Conservation (phyloP, 2,888 invertebrate genomes). For the Melanostoma mellinum region DNA sequence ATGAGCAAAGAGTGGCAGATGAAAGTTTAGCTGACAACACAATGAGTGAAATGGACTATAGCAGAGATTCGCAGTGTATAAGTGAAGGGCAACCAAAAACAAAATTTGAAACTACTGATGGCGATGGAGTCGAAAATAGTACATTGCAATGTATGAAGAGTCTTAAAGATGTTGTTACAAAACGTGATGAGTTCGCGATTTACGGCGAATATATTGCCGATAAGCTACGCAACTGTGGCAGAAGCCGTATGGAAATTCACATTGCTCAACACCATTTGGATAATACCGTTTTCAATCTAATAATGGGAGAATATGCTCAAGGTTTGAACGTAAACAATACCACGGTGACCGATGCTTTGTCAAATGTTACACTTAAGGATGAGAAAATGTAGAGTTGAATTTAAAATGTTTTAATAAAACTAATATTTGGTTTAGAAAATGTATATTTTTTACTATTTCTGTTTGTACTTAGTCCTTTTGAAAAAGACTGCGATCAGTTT, state of each 20-base stretch:
- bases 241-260: slow-evolving; percentile 4
- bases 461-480: too few species aligned
- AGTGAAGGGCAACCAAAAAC: background rate
- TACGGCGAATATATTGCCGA: slow-evolving; percentile 46
- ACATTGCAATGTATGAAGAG: slow-evolving; percentile 27
- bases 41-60: background rate
- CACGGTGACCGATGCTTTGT: too few species aligned
- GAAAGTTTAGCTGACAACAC: background rate
- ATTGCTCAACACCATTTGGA: slow-evolving; percentile 51
- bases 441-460: too few species aligned
- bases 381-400: too few species aligned
- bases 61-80: slow-evolving; percentile 2
- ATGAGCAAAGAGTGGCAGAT: background rate
- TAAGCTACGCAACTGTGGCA: slow-evolving; percentile 29
- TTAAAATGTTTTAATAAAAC: too few species aligned
- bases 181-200: slow-evolving; percentile 34
- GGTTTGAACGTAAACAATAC: background rate
- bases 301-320: slow-evolving; percentile 43
- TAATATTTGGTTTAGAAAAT: too few species aligned
- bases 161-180: slow-evolving; percentile 30
- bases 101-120: background rate
- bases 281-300: slow-evolving; percentile 33
- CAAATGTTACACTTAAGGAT: too few species aligned
- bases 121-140: background rate
- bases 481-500: too few species aligned